Percentiles rank a stretch among this genome's conserved stretches.
Evolutionary conservation across 2,888 invertebrate genomes (phyloP).

Genomic region (Exocentrus adspersus): DNA sequence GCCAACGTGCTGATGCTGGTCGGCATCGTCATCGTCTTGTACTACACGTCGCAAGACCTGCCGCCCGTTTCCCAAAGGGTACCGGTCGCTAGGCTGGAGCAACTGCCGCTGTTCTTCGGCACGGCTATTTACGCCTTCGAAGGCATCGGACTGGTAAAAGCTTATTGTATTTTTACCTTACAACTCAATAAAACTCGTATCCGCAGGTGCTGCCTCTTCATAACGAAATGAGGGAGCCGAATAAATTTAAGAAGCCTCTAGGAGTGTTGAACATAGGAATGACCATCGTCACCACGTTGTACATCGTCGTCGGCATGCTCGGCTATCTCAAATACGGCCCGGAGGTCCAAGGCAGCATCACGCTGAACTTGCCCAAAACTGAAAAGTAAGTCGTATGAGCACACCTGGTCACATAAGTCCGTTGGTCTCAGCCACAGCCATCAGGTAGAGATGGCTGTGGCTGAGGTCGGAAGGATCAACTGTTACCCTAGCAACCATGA

Average conservation of each 20-base stretch:
- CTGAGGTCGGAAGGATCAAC: too few relatives aligned
- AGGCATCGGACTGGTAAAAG: slow-evolving; percentile 89
- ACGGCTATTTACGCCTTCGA: slow-evolving; percentile 97
- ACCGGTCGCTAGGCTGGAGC: slow-evolving; percentile 70
- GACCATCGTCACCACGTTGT: slow-evolving; percentile 80
- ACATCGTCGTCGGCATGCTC: slow-evolving; percentile 84
- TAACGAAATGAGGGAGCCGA: slow-evolving; percentile 87
- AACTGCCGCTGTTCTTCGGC: slow-evolving; percentile 90
- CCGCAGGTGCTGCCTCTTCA: slow-evolving; percentile 90
- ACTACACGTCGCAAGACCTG: slow-evolving; percentile 78
- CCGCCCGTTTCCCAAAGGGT: slow-evolving; percentile 71
- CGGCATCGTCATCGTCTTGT: slow-evolving; percentile 82
- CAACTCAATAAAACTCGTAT: neutral
- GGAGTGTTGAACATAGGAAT: slow-evolving; percentile 94
- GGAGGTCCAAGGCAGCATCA: slow-evolving; percentile 83
- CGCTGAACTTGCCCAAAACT: slow-evolving; percentile 80
- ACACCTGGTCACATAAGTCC: too few relatives aligned
- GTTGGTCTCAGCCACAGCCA: too few relatives aligned
- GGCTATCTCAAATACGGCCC: slow-evolving; percentile 92
- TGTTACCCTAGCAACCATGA: too few relatives aligned
- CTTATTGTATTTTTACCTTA: neutral
- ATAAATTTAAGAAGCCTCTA: slow-evolving; percentile 78
- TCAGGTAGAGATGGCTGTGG: too few relatives aligned
- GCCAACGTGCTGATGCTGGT: slow-evolving; percentile 81
- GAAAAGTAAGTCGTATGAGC: slow-evolving; percentile 68